Base-by-base conservation (phyloP, 1,140 invertebrate species). In the Aphaenogaster ashmeadi region DNA sequence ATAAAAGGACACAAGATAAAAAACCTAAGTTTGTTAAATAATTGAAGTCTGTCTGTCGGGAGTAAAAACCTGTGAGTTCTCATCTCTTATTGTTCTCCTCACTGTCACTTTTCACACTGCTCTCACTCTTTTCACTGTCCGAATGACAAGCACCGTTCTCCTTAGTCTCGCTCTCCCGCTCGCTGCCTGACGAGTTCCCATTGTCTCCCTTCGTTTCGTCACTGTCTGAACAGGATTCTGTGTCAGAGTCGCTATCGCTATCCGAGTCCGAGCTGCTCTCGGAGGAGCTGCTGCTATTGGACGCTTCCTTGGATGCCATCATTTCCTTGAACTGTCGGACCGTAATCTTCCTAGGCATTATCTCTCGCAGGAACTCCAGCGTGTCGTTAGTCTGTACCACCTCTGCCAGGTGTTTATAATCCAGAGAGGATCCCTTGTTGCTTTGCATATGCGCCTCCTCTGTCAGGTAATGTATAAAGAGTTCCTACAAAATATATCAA, bases 271-370 rank as follows among this genome's bases (percentile, higher is more conserved):
- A 95, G 0, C 94, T 95, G 91, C 92, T 95, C 50, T 95, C 94
- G 0, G 93, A 93, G 6, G 85, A 94, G 62, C 89, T 69, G 13
- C 66, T 92, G 71, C 88, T 92, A 41, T 86, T 71, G 6, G 64
- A 86, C 3, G 84, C 85, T 86, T 92, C 95, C 91, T 97, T 97
- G 52, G 96, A 96, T 0, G 96, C 96, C 96, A 97, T 97, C 89
- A 97, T 94, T 93, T 97, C 96, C 91, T 97, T 97, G 77, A 96
- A 97, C 91, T 97, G 96, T 54, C 95, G 94, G 0, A 97, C 97
- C 4, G 97, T 97, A 18, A 97, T 97, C 92, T 97, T 98, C 78
- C 96, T 95, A 0, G 97, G 97, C 96, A 97, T 96, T 80, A 97
- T 97, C 93, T 97, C 97, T 56, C 96, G 94, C 4, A 97, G 92